Conservation (phyloP, 2,113 vertebrate genomes). For the Calonectris borealis region DNA sequence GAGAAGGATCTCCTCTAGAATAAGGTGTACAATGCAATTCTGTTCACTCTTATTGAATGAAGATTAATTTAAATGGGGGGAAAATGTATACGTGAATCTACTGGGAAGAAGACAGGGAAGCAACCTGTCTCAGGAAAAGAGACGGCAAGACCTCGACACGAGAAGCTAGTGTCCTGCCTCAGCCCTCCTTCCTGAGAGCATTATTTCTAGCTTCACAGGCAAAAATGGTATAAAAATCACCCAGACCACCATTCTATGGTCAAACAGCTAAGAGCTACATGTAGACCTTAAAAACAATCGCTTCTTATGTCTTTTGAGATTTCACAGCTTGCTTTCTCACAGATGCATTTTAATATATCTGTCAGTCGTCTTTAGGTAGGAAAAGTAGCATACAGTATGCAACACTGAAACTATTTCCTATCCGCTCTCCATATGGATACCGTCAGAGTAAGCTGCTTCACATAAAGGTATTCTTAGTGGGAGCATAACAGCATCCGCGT, state of each 20-base stretch:
- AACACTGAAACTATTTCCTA: constrained; percentile 43
- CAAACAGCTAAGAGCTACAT: neutral
- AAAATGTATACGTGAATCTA: neutral
- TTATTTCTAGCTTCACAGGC: neutral
- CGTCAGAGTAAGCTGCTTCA: constrained; percentile 42
- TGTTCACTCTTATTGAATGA: neutral
- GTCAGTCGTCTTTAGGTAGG: constrained; percentile 35
- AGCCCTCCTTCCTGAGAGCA: neutral
- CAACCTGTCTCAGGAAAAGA: neutral
- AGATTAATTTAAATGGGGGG: neutral
- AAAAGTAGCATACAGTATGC: constrained; percentile 45
- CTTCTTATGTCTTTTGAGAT: constrained; percentile 3
- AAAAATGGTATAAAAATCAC: neutral
- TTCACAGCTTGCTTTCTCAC: constrained; percentile 41
- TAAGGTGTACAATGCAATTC: neutral
- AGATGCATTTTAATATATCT: constrained; percentile 44
- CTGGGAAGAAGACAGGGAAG: neutral
- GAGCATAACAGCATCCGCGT: neutral
- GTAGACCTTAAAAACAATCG: neutral
- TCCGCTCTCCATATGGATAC: constrained; percentile 49
- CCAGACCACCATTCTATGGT: neutral
- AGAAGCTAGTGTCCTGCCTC: neutral
- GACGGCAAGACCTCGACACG: neutral
- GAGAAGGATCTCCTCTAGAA: neutral
- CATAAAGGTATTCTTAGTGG: constrained; percentile 48